Evolutionary conservation across 2,888 invertebrate genomes (phyloP), one percentile per base, ranked within the genome.

Genomic region (Caenorhabditis afra): DNA sequence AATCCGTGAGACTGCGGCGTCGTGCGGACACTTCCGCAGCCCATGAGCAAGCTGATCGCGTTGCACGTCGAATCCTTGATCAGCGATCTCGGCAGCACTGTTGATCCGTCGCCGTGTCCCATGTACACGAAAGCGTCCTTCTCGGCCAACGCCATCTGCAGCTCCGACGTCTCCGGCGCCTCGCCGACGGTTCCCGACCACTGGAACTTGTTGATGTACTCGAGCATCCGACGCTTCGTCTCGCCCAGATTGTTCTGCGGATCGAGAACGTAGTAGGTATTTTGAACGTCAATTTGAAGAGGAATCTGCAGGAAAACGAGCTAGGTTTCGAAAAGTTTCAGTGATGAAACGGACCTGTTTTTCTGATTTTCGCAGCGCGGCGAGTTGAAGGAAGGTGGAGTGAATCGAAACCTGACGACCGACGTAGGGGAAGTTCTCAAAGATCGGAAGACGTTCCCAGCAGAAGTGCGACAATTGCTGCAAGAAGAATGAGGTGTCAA

Each of bases 11-110:
- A 87, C 62, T 88, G 86, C 55, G 87, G 81, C 1, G 74, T 58
- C 0, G 87, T 86, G 18, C 76, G 53, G 5, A 85, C 85, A 62
- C 87, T 29, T 29, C 85, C 80, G 59, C 88, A 88, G 12, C 88
- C 88, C 88, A 88, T 88, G 35, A 88, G 74, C 14, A 88, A 39
- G 18, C 79, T 80, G 50, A 87, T 85, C 0, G 88, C 87, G 35
- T 82, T 82, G 62, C 87, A 87, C 35, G 76, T 81, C n/a, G 75
- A 79, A 22, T 86, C 71, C 44, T 86, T 85, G 47, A 88, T 79
- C 3, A 66, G 52, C 3, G 57, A 57, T 47, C 85, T 67, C 18
- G 71, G 47, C 49, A 83, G 50, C 16, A 78, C 65, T 37, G 70
- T 55, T 2, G 79, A 79, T 11, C 85, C 85, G 44, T 74, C 76